A percentile compares a stretch with the other conserved stretches of the same genome.
These are phyloP conservation scores for Ruditapes philippinarum DNA, from an alignment of 1,140 invertebrate species.

Conservation along the genomic window DNA sequence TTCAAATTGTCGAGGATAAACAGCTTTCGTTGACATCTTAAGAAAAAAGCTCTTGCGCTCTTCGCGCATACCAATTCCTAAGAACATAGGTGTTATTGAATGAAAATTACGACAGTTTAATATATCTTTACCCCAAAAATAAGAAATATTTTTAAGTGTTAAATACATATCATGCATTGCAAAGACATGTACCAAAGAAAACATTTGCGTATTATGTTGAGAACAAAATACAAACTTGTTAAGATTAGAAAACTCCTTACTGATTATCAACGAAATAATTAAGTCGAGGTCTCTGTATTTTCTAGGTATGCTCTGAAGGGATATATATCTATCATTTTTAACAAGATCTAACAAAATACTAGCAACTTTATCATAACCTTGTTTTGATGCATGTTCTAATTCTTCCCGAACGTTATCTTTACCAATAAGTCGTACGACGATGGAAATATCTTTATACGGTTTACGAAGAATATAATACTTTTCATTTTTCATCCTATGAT, in stretches of 20 bases:
- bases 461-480: neutral
- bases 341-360: neutral
- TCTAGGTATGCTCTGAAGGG: no score
- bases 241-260: neutral
- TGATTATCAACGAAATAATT: neutral
- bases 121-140: neutral
- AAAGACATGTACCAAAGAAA: neutral
- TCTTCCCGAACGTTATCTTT: neutral
- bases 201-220: neutral
- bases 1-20: neutral
- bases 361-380: neutral
- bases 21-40: neutral
- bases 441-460: neutral
- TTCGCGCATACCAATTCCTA: neutral
- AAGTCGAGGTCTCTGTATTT: neutral
- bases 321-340: no score
- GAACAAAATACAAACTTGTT: neutral
- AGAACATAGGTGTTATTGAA: neutral
- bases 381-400: neutral
- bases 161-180: slow-evolving; percentile 16
- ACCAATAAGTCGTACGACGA: neutral
- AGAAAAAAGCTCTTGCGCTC: neutral
- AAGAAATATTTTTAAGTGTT: neutral
- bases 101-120: neutral
- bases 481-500: neutral